Base-by-base conservation (phyloP, 2,888 invertebrate genomes). In the Melanostoma mellinum region DNA sequence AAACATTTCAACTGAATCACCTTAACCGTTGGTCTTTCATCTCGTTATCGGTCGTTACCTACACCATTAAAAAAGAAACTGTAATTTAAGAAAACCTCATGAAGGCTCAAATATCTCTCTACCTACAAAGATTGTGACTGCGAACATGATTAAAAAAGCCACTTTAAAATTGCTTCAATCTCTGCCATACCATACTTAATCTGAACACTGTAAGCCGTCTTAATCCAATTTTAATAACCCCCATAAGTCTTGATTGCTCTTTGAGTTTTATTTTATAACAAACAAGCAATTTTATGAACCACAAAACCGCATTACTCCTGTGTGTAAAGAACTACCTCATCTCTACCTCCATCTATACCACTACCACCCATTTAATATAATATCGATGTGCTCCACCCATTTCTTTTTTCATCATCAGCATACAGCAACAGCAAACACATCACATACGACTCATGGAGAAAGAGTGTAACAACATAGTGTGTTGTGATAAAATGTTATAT, bases 201-300 rank as follows among this genome's bases (percentile, higher is more conserved):
- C 56, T 30, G 33, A 53, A 38, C 36, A 53, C 65, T 53, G 6
- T 53, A 67, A 79, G 84, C 56, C 74, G 10, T 40, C 69, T 60
- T 84, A 79, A 84, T 84, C 79, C 79, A 84, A 84, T 84, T 84
- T 84, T 84, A 84, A 84, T 84, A 84, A 79, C 79, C 60, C 65
- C 55, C 58, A 53, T 67, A 38, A 20, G 68, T 8, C 69, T 69
- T 78, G 73, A 78, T 84, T 84, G 65, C 60, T 48, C 44, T 68
- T 72, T 48, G 38, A 32, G 36, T 55, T 9, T 55, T 10, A 36
- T 76, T 56, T 46, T 50, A 50, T 61, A 77, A 82, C 73, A 78
- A 78, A 65, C 79, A 79, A 84, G 78, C 79, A 75, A 71, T 67
- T 84, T 84, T 75, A 84, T 79, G 79, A 84, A 75, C 84, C 84